A percentile compares a stretch with the other conserved stretches of the same genome.
Evolutionary conservation across 30 jellyfish, hydroid and myxozoan species (phyloP).

Genomic region (Hydra vulgaris): DNA sequence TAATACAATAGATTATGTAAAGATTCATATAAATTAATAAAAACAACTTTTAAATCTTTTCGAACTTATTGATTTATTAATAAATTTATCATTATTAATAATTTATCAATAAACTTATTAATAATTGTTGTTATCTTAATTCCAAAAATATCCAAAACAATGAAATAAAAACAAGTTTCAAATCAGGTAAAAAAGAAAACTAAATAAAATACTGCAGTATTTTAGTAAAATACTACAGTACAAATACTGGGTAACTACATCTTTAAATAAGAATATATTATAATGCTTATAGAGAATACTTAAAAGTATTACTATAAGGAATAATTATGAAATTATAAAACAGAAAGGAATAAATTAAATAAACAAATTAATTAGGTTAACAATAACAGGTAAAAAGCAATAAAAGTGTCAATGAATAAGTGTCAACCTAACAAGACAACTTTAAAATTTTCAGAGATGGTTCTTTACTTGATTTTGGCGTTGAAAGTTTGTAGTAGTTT

Average conservation of each 20-base stretch:
- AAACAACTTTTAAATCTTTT: background rate
- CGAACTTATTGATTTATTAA: too few species aligned
- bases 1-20: background rate
- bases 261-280: background rate
- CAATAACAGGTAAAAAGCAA: background rate
- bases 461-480: slow-evolving; percentile 11
- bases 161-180: background rate
- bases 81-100: too few species aligned
- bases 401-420: slow-evolving; percentile 3
- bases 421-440: background rate
- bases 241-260: background rate
- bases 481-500: slow-evolving; percentile 1
- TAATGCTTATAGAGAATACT: too few species aligned
- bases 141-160: background rate
- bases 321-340: background rate
- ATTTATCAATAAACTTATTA: too few species aligned
- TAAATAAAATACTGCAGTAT: too few species aligned
- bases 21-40: background rate
- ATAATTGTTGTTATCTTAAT: too few species aligned
- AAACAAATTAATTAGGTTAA: background rate
- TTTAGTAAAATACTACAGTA: background rate
- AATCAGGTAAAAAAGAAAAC: background rate
- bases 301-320: background rate
- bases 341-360: background rate
- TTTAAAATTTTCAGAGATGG: slow-evolving; percentile 15